A percentile compares a stretch with the other conserved stretches of the same genome.
Evolutionary conservation across 1,140 invertebrate genomes (phyloP).

Genomic region (Thaumetopoea pityocampa): DNA sequence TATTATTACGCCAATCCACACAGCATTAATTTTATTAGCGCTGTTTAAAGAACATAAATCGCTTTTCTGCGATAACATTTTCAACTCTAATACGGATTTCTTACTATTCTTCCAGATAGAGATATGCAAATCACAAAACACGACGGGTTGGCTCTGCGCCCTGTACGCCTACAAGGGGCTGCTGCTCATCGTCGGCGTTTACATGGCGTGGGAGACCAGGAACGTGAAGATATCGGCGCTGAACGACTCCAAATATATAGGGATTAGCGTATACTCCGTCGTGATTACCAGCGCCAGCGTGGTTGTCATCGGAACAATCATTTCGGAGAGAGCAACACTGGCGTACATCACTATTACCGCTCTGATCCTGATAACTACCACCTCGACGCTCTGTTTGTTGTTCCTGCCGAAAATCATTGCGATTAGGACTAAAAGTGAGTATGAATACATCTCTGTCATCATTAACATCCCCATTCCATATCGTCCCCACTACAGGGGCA

Average conservation of each 20-base stretch:
- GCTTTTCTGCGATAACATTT: too few species aligned
- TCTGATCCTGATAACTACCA: conserved; percentile 90
- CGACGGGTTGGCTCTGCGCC: conserved; percentile 89
- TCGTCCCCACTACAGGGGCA: too few species aligned
- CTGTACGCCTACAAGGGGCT: conserved; percentile 94
- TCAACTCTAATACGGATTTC: too few species aligned
- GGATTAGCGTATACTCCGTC: conserved; percentile 93
- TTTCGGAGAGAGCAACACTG: conserved; percentile 89
- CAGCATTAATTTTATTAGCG: too few species aligned
- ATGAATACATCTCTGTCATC: too few species aligned
- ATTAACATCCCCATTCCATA: too few species aligned
- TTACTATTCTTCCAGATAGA: conserved; percentile 81
- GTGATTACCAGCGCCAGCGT: conserved; percentile 92
- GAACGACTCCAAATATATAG: conserved; percentile 98
- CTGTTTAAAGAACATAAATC: too few species aligned
- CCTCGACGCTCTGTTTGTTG: conserved; percentile 88
- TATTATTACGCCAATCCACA: too few species aligned
- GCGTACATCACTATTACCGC: conserved; percentile 89
- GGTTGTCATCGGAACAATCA: conserved; percentile 89
- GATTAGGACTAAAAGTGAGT: conserved; percentile 78
- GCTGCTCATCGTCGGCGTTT: conserved; percentile 91
- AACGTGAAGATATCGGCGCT: conserved; percentile 97
- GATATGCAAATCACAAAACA: conserved; percentile 90
- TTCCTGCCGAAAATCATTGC: conserved; percentile 90
- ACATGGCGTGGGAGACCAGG: conserved; percentile 98